Conservation (phyloP, 2,888 invertebrate species). For the Ophioninae sp. region DNA sequence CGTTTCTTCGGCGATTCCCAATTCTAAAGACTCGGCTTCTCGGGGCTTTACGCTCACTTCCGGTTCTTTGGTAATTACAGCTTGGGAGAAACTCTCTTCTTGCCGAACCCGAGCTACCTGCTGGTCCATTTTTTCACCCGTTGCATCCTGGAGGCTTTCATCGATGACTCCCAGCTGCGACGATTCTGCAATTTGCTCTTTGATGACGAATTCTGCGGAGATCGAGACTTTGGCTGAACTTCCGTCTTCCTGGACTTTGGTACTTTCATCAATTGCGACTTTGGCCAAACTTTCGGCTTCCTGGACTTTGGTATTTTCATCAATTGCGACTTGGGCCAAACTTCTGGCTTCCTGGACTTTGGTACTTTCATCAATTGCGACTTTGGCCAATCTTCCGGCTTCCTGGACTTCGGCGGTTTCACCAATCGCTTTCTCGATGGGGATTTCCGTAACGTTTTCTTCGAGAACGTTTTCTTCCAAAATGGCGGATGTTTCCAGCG, state of each 20-base stretch:
- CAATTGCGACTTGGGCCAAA: slow-evolving; percentile 16
- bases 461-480: slow-evolving; percentile 38
- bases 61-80: neutral
- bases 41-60: slow-evolving; percentile 15
- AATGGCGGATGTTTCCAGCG: slow-evolving; percentile 30
- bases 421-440: slow-evolving; percentile 13
- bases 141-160: slow-evolving; percentile 20
- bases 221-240: slow-evolving; percentile 14
- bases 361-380: slow-evolving; percentile 61
- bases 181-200: slow-evolving; percentile 12
- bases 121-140: slow-evolving; percentile 1
- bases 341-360: slow-evolving; percentile 54
- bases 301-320: slow-evolving; percentile 31
- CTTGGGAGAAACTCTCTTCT: neutral
- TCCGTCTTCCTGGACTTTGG: slow-evolving; percentile 15
- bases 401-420: slow-evolving; percentile 35
- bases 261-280: slow-evolving; percentile 1
- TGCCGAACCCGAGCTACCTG: neutral
- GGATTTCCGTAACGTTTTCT: slow-evolving; percentile 39
- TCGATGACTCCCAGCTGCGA: slow-evolving; percentile 26
- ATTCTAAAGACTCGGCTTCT: slow-evolving; percentile 2
- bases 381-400: slow-evolving; percentile 25
- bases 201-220: slow-evolving; percentile 6
- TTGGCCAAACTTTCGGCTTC: slow-evolving; percentile 1
- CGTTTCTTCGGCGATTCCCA: slow-evolving; percentile 32